Evolutionary conservation across 2,797 vertebrate species (phyloP), one percentile per base, ranked within the genome.

Genomic region (Macropodus opercularis): DNA sequence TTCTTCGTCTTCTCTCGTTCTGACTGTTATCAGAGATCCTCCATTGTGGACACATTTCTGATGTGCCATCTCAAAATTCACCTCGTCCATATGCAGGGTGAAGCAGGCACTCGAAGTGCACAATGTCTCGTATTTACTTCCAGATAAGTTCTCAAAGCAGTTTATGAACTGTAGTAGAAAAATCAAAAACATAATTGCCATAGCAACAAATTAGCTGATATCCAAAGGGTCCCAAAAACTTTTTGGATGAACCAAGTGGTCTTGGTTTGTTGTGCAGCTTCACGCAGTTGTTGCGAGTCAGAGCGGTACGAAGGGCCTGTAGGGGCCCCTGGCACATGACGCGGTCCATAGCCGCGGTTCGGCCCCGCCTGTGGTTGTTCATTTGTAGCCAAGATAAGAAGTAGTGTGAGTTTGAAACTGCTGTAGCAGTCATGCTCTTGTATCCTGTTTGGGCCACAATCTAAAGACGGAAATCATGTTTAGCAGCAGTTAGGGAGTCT

Each of bases 321-420:
- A 99, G 93, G 0, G 96, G 96, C 59, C 96, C 97, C 84, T 94
- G 93, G 87, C 96, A 97, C 95, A 97, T 94, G 21, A 97, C 90
- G 63, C 94, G 91, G 83, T 96, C 94, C 66, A 98, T 96, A 86
- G 91, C 87, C 49, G 94, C 91, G 10, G 95, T 98, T 54, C 95
- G 96, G 52, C 93, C 90, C 61, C 96, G 93, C 85, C n/a, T n/a
- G n/a, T n/a, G n/a, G n/a, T n/a, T n/a, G n/a, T n/a, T n/a, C n/a
- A n/a, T n/a, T n/a, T n/a, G n/a, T n/a, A n/a, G n/a, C n/a, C n/a
- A n/a, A n/a, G n/a, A n/a, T n/a, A n/a, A n/a, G n/a, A n/a, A n/a
- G n/a, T n/a, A n/a, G n/a, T n/a, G 47, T 12, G 40, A 17, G 27
- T 63, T 75, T 69, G 47, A 69, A 72, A 69, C 22, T 3, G n/a